Conservation (phyloP, 2,888 invertebrate genomes). For the Pimpla rufipes region DNA sequence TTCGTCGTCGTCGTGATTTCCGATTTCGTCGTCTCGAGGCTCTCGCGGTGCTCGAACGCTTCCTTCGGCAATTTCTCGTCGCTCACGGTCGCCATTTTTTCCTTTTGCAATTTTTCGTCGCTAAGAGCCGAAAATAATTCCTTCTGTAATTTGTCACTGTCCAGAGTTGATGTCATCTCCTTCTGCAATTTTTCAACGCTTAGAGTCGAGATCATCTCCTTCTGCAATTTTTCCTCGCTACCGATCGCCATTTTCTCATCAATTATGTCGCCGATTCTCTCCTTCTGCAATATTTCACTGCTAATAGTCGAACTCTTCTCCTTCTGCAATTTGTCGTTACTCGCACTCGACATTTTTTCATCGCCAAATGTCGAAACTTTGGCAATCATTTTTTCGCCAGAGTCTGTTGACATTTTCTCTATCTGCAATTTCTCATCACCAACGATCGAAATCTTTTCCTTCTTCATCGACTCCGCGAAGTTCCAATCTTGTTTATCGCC, state of each 20-base stretch:
- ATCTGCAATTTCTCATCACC: slow-evolving; percentile 13
- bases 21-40: slow-evolving; percentile 10
- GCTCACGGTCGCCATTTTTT: background rate
- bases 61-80: slow-evolving; percentile 10
- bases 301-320: background rate
- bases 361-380: background rate
- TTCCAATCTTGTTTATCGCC: slow-evolving; percentile 59
- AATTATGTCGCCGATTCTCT: background rate
- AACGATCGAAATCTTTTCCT: slow-evolving; percentile 17
- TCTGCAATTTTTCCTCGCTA: slow-evolving; percentile 9
- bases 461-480: slow-evolving; percentile 41
- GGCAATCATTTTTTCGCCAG: background rate
- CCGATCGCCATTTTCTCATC: background rate
- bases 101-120: slow-evolving; percentile 9
- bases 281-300: background rate
- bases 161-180: background rate
- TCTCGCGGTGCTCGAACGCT: background rate
- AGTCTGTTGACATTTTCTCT: slow-evolving; percentile 6
- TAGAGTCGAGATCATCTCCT: slow-evolving; percentile 15
- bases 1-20: slow-evolving; percentile 30
- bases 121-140: background rate
- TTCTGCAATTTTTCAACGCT: slow-evolving; percentile 10
- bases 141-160: background rate
- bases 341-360: background rate
- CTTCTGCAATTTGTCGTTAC: background rate